Percentiles rank a stretch among this genome's conserved stretches.
phyloP scores from a whole-genome alignment of 1,140 invertebrate genomes.

The Batillaria attramentaria region DNA sequence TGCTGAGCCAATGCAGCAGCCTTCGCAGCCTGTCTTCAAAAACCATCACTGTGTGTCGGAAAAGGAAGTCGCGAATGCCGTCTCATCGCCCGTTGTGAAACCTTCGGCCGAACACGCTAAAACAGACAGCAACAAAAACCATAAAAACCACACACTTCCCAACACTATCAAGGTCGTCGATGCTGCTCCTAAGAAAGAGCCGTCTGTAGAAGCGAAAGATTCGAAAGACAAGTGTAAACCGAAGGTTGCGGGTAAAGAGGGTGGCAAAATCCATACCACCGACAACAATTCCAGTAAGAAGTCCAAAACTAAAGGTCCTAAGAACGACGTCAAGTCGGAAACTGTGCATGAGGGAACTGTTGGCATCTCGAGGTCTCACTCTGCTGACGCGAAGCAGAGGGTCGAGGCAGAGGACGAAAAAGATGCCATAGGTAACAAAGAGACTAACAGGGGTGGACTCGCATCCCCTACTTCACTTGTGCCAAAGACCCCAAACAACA shows the following conservation, averaged over 20 bases:
- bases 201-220: constrained; percentile 17
- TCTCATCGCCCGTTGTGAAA: background rate
- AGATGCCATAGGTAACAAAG: constrained; percentile 30
- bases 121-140: background rate
- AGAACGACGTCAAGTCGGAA: background rate
- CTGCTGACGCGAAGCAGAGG: constrained; percentile 34
- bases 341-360: background rate
- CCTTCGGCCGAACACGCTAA: background rate
- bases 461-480: background rate
- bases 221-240: constrained; percentile 23
- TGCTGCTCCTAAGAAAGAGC: background rate
- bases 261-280: constrained; percentile 1
- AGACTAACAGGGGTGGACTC: constrained; percentile 3
- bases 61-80: background rate
- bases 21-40: background rate
- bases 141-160: constrained; percentile 18
- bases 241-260: constrained; percentile 21
- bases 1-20: background rate
- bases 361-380: constrained; percentile 10
- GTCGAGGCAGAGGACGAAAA: constrained; percentile 49
- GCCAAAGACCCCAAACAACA: background rate
- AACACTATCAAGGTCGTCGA: background rate
- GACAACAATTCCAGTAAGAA: constrained; percentile 25
- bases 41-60: constrained; percentile 8
- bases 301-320: background rate